Base-by-base conservation (phyloP, 2,797 vertebrate species). In the Erithacus rubecula region DNA sequence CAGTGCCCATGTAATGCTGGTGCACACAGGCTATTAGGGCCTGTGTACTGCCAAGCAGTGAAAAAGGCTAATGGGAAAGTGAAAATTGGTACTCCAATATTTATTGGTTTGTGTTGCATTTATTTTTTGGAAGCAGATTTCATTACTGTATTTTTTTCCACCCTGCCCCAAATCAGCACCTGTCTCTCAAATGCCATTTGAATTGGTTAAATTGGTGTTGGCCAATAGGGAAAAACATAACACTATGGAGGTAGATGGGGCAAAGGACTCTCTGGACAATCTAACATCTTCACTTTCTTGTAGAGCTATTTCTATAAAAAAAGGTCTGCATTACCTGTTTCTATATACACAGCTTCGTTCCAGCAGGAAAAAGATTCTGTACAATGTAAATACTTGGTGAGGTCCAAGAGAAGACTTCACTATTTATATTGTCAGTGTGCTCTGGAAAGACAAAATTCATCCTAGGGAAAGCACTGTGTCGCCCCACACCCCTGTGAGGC, bases 401-500 rank as follows among this genome's bases (percentile, higher is more conserved):
- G 12, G 43, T 47, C 30, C 11, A 30, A 29, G 68, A 51, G 60
- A 56, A 70, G n/a, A 3, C 19, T 49, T 87, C 3, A 0, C 13
- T 63, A 0, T 65, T 72, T 36, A 7, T 7, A 2, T 4, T 67
- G 62, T 37, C 32, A 34, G 3, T 23, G 23, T 58, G 11, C 6
- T 9, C 20, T 72, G 21, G 11, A 68, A 49, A 21, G 46, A 15
- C 41, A 67, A 10, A 69, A 65, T 68, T 79, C 9, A 23, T 34
- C 30, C 19, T 32, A 10, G 43, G 34, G 34, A 16, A 49, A 17
- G 36, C 70, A 14, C 1, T 81, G 53, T 1, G 24, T 78, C 9
- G 9, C 37, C 2, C 11, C 0, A 1, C 5, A 0, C 1, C 2
- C 3, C 10, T 32, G 4, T 22, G 53, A 80, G 37, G 32, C 26